These are phyloP conservation scores for Alexandromys fortis DNA, from an alignment of 2,113 vertebrate species.

Conservation along the genomic window DNA sequence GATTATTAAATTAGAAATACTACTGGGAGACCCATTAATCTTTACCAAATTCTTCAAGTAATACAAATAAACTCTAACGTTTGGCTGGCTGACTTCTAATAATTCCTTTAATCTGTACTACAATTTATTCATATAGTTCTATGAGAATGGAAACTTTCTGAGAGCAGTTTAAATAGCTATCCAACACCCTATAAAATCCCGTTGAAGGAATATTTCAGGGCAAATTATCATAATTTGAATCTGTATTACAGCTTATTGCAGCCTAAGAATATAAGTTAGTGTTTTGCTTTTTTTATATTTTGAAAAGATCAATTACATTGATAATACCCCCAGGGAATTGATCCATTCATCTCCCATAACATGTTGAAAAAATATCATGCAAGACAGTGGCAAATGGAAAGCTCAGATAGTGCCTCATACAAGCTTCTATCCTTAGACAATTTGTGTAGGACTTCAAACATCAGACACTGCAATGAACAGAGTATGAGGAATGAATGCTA, in stretches of 20 bases:
- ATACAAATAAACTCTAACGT: conserved; percentile 1
- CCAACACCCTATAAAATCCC: not conserved
- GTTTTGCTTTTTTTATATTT: conserved; percentile 68
- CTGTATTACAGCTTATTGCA: not conserved
- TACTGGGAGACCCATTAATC: not conserved
- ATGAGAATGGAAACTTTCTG: conserved; percentile 17
- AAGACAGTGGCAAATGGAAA: conserved; percentile 40
- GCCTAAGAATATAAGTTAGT: conserved; percentile 44
- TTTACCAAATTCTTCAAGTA: not conserved
- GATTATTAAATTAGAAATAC: not conserved
- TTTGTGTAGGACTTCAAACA: conserved; percentile 32
- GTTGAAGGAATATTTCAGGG: conserved; percentile 32
- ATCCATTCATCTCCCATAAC: conserved; percentile 72
- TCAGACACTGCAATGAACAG: conserved; percentile 40
- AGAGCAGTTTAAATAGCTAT: conserved; percentile 17
- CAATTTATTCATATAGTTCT: not conserved
- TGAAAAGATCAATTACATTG: conserved; percentile 57
- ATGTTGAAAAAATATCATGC: conserved; percentile 20
- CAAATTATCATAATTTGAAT: conserved; percentile 56
- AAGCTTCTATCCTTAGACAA: conserved; percentile 56
- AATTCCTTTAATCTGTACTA: conserved; percentile 25
- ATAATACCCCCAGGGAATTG: conserved; percentile 50
- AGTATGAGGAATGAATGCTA: not conserved
- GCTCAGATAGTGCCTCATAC: conserved; percentile 17
- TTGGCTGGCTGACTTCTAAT: conserved; percentile 6